phyloP scores from a whole-genome alignment of 2,113 vertebrate genomes.

The Numenius arquata region DNA sequence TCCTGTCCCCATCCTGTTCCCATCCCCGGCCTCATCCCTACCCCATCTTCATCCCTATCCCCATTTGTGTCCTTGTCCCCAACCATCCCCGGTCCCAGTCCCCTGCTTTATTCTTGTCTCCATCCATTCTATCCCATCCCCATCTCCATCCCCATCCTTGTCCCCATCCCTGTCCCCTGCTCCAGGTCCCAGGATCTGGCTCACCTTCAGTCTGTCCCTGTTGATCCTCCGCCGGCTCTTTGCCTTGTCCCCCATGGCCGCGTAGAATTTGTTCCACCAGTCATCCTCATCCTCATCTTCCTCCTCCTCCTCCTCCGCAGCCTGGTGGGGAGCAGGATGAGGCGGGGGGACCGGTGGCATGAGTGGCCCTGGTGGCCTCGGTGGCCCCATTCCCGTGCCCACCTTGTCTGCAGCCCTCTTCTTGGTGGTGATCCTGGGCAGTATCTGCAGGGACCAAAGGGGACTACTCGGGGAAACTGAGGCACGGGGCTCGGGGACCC shows the following conservation, averaged over 20 bases:
- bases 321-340: neutral
- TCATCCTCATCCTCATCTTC: conserved; percentile 43
- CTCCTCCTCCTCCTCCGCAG: neutral
- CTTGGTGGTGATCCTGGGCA: neutral
- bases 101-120: too few relatives aligned
- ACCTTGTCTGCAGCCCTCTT: neutral
- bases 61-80: too few relatives aligned
- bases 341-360: neutral
- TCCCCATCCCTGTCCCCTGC: neutral
- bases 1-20: neutral
- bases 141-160: neutral
- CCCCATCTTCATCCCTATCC: neutral
- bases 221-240: neutral
- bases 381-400: accelerated
- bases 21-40: neutral
- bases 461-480: neutral
- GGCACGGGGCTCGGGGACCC: accelerated
- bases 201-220: conserved; percentile 67
- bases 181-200: neutral
- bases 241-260: conserved; percentile 1
- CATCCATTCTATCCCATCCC: neutral
- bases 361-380: neutral
- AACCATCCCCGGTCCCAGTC: neutral
- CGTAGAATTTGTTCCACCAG: conserved; percentile 76
- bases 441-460: neutral